Evolutionary conservation across 2,113 vertebrate genomes (phyloP).

Genomic region (Toxotes chatareus): DNA sequence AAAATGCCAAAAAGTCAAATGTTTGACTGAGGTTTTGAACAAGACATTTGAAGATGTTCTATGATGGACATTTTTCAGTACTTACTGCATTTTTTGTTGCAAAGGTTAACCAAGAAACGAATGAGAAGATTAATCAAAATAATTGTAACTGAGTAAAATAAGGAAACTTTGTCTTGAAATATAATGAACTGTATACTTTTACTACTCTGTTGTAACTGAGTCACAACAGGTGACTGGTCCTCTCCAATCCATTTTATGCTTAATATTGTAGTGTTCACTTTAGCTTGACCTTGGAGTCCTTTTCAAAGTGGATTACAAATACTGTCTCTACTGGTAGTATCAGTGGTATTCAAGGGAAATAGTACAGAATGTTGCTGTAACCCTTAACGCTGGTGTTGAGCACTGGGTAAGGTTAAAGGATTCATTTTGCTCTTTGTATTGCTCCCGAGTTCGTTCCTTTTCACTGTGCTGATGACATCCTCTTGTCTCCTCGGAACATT

Average conservation of each 20-base stretch:
- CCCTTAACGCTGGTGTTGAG: background rate
- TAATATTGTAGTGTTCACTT: conserved; percentile 11
- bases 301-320: conserved; percentile 35
- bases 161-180: background rate
- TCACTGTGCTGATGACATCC: conserved; percentile 24
- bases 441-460: conserved; percentile 16
- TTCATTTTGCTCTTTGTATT: background rate
- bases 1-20: background rate
- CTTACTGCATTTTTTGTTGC: too few species aligned
- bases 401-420: background rate
- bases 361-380: conserved; percentile 9
- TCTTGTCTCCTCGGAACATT: conserved; percentile 56
- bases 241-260: conserved; percentile 12
- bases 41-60: background rate
- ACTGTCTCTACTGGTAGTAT: conserved; percentile 19
- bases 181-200: conserved; percentile 1
- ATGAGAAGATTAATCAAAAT: too few species aligned
- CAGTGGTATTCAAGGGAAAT: conserved; percentile 36
- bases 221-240: conserved; percentile 26
- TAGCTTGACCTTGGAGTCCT: conserved; percentile 6
- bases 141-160: too few species aligned
- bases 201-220: conserved; percentile 18
- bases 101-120: background rate
- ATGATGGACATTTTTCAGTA: too few species aligned
- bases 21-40: background rate